phyloP scores from a whole-genome alignment of 1,140 invertebrate species.

The Drosophila prosaltans region DNA sequence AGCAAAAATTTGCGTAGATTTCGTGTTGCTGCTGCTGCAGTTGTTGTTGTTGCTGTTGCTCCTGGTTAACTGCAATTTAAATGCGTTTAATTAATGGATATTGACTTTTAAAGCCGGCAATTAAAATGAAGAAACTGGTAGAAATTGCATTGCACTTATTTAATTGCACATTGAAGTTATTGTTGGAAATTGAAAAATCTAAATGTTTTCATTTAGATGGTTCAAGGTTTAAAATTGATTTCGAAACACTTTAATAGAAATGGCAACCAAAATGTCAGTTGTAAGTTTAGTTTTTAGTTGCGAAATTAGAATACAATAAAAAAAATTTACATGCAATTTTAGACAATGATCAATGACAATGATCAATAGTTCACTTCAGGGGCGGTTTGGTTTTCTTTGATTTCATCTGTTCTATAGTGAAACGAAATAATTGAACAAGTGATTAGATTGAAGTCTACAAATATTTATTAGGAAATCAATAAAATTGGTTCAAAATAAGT shows the following conservation, averaged over 20 bases:
- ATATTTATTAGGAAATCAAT: too few species aligned
- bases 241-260: not conserved
- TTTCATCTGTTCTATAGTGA: too few species aligned
- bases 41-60: conserved; percentile 19
- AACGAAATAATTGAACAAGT: too few species aligned
- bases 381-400: not conserved
- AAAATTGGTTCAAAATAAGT: too few species aligned
- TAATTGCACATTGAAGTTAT: conserved; percentile 2
- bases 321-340: conserved; percentile 47
- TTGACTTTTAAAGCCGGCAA: conserved; percentile 23
- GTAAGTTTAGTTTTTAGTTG: not conserved
- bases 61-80: conserved; percentile 37
- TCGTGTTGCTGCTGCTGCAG: conserved; percentile 45
- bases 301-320: conserved; percentile 34
- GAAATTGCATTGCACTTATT: conserved; percentile 3
- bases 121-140: conserved; percentile 1
- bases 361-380: not conserved
- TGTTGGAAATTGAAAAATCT: not conserved
- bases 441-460: too few species aligned
- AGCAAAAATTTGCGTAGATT: conserved; percentile 69
- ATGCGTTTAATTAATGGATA: conserved; percentile 51
- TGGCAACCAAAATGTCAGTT: not conserved
- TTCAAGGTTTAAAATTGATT: not conserved
- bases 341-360: conserved; percentile 5
- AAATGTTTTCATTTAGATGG: not conserved